phyloP scores from a whole-genome alignment of 2,888 invertebrate species.

The Pasiphila rectangulata region DNA sequence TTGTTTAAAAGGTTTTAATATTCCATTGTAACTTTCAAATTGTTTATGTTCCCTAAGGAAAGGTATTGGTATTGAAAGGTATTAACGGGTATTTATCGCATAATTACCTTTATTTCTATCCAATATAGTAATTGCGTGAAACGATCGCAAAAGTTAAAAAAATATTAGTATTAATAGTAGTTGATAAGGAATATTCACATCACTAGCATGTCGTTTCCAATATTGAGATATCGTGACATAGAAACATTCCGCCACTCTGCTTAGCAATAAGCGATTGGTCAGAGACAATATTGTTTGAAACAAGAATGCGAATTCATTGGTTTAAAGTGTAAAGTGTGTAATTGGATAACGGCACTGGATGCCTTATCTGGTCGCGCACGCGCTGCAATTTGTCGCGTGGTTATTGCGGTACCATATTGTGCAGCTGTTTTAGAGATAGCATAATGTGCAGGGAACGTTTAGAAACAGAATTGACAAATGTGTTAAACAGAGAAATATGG shows the following conservation, averaged over 20 bases:
- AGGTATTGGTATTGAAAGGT: too few species aligned
- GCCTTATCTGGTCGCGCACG: constrained; percentile 48
- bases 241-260: constrained; percentile 26
- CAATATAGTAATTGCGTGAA: too few species aligned
- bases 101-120: too few species aligned
- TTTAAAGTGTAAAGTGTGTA: constrained; percentile 59
- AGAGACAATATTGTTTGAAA: constrained; percentile 59
- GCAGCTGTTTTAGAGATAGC: too few species aligned
- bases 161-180: too few species aligned
- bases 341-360: constrained; percentile 51
- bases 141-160: too few species aligned
- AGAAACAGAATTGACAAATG: too few species aligned
- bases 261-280: constrained; percentile 43
- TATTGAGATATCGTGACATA: constrained; percentile 39
- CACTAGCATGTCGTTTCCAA: constrained; percentile 29
- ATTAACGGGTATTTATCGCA: too few species aligned
- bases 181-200: background rate
- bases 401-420: constrained; percentile 49
- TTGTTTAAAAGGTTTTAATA: too few species aligned
- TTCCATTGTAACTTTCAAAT: too few species aligned
- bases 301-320: constrained; percentile 33
- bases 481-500: too few species aligned
- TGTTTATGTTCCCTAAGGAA: too few species aligned
- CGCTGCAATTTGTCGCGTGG: constrained; percentile 51
- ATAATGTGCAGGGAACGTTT: background rate